phyloP scores from a whole-genome alignment of 2,888 invertebrate species.

The Pedicia rivosa region DNA sequence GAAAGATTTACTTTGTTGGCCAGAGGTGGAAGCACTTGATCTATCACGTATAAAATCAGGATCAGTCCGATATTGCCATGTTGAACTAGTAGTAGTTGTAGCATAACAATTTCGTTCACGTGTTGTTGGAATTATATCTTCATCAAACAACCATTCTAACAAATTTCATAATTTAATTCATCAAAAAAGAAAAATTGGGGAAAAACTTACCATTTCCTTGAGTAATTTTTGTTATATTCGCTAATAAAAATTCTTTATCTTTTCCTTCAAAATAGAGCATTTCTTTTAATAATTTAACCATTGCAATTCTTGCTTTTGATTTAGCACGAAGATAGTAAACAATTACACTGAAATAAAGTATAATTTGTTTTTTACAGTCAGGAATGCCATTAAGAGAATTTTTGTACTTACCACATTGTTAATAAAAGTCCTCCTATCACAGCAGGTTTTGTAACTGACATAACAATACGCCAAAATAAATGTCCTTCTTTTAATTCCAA shows the following conservation, averaged over 20 bases:
- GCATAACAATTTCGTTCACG: no score
- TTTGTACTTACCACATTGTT: slow-evolving; percentile 36
- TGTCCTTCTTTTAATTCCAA: slow-evolving; percentile 33
- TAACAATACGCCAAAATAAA: slow-evolving; percentile 31
- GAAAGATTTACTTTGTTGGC: neutral
- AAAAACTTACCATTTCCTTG: slow-evolving; percentile 38
- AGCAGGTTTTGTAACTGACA: slow-evolving; percentile 40
- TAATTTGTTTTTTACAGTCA: neutral
- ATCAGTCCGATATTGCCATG: slow-evolving; percentile 33
- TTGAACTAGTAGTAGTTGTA: slow-evolving; percentile 33
- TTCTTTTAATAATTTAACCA: slow-evolving; percentile 42
- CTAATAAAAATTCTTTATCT: slow-evolving; percentile 53
- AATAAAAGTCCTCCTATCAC: slow-evolving; percentile 42
- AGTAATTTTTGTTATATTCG: slow-evolving; percentile 41
- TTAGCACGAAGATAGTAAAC: slow-evolving; percentile 48
- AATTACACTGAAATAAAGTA: slow-evolving; percentile 31
- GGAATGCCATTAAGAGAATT: no score
- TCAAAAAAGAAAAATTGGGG: no score
- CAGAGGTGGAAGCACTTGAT: slow-evolving; percentile 12
- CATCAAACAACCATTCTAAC: slow-evolving; percentile 22
- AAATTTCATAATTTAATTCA: no score
- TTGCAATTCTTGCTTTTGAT: slow-evolving; percentile 40
- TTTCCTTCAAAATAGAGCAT: slow-evolving; percentile 49
- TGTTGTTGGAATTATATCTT: no score
- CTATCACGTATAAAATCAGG: slow-evolving; percentile 12